Percentiles rank a stretch among this genome's conserved stretches.
These are phyloP conservation scores for Limenitis camilla DNA, from an alignment of 2,888 invertebrate species.

Conservation along the genomic window DNA sequence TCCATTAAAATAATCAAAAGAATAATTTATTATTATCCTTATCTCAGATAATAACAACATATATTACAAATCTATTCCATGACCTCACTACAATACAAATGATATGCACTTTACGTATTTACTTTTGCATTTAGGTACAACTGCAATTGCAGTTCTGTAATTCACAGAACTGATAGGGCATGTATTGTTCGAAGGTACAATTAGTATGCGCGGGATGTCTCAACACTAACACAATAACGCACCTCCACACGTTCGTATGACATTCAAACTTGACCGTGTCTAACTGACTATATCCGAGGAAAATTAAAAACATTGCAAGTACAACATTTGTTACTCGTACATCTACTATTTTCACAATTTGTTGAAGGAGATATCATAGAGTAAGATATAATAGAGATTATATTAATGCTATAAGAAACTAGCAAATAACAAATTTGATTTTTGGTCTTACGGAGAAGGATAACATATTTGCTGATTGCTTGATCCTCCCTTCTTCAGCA, in stretches of 20 bases:
- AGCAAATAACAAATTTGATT: too few relatives aligned
- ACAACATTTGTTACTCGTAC: conserved; percentile 31
- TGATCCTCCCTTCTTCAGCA: too few relatives aligned
- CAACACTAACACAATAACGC: conserved; percentile 30
- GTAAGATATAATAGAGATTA: conserved; percentile 16
- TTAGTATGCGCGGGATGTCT: conserved; percentile 46
- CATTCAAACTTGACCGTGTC: conserved; percentile 67
- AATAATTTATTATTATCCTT: too few relatives aligned
- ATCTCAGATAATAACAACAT: too few relatives aligned
- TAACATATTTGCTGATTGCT: too few relatives aligned
- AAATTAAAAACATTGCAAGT: conserved; percentile 36
- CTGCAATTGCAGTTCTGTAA: conserved; percentile 10
- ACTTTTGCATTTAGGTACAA: not conserved
- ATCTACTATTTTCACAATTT: conserved; percentile 40
- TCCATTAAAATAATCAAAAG: too few relatives aligned
- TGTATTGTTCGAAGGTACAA: conserved; percentile 37
- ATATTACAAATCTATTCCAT: too few relatives aligned
- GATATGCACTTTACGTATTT: not conserved
- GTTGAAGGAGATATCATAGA: conserved; percentile 42
- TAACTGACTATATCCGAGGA: conserved; percentile 45
- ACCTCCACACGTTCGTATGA: conserved; percentile 34
- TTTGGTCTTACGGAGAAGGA: too few relatives aligned
- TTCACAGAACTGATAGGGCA: conserved; percentile 52
- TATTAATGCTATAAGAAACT: too few relatives aligned
- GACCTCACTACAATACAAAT: not conserved